Percentiles rank a stretch among this genome's conserved stretches.
phyloP scores from a whole-genome alignment of 2,797 vertebrate genomes.

The Astyanax mexicanus region DNA sequence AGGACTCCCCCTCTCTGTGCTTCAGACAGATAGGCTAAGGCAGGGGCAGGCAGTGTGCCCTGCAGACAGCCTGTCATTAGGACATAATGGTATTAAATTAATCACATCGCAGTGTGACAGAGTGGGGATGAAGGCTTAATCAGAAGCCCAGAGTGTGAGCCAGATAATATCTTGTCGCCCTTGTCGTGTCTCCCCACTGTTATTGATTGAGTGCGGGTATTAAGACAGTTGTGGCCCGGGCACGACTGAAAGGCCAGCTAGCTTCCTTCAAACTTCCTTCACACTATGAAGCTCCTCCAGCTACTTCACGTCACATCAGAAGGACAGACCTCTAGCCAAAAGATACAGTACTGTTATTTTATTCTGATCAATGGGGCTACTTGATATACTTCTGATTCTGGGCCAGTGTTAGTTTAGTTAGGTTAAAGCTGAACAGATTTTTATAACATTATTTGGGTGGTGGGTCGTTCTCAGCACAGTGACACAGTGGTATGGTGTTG shows the following conservation, averaged over 20 bases:
- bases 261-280: not conserved
- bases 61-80: conserved; percentile 85
- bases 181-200: conserved; percentile 82
- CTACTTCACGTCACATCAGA: conserved; percentile 24
- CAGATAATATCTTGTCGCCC: conserved; percentile 88
- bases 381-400: not conserved
- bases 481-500: too few relatives aligned
- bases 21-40: conserved; percentile 51
- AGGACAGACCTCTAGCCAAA: not conserved
- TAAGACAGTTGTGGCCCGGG: conserved; percentile 76
- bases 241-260: conserved; percentile 51
- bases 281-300: conserved; percentile 13
- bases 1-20: conserved; percentile 30
- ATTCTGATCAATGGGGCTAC: not conserved
- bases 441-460: too few relatives aligned
- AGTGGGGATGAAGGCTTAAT: conserved; percentile 86
- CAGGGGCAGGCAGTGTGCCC: conserved; percentile 62
- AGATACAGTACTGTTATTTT: not conserved
- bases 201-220: conserved; percentile 83
- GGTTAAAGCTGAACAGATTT: too few relatives aligned
- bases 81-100: conserved; percentile 88
- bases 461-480: too few relatives aligned
- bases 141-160: conserved; percentile 82
- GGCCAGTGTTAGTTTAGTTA: too few relatives aligned
- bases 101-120: conserved; percentile 85